Conservation (phyloP, 2,888 invertebrate species). For the Spisula subtruncata region DNA sequence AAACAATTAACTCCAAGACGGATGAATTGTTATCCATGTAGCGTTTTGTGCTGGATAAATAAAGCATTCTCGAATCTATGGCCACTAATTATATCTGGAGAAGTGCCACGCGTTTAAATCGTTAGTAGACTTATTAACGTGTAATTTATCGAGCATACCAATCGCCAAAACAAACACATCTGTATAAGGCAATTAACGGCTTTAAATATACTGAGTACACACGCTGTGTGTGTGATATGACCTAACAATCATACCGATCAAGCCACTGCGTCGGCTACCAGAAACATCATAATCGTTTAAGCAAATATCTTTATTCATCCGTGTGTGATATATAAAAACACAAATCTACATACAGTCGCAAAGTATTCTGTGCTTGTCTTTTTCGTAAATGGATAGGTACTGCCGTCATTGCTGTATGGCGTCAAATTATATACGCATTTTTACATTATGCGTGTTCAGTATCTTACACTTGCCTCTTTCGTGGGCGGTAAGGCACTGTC, state of each 20-base stretch:
- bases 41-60: slow-evolving; percentile 25
- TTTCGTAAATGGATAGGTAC: no score
- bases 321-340: not conserved
- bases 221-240: not conserved
- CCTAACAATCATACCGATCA: not conserved
- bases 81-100: not conserved
- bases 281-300: not conserved
- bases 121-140: not conserved
- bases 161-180: slow-evolving; percentile 19
- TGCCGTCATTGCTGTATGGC: no score
- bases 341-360: not conserved
- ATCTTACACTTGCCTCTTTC: no score
- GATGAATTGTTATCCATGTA: slow-evolving; percentile 16
- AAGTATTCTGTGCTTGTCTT: no score
- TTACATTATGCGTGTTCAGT: no score
- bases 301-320: not conserved
- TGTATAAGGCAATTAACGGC: not conserved
- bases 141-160: not conserved
- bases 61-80: not conserved
- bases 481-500: no score
- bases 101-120: not conserved
- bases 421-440: no score
- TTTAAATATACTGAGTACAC: not conserved
- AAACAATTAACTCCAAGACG: slow-evolving; percentile 32
- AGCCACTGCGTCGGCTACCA: not conserved